A percentile compares a stretch with the other conserved stretches of the same genome.
phyloP scores from a whole-genome alignment of 2,113 vertebrate genomes.

The Hemiscyllium ocellatum region DNA sequence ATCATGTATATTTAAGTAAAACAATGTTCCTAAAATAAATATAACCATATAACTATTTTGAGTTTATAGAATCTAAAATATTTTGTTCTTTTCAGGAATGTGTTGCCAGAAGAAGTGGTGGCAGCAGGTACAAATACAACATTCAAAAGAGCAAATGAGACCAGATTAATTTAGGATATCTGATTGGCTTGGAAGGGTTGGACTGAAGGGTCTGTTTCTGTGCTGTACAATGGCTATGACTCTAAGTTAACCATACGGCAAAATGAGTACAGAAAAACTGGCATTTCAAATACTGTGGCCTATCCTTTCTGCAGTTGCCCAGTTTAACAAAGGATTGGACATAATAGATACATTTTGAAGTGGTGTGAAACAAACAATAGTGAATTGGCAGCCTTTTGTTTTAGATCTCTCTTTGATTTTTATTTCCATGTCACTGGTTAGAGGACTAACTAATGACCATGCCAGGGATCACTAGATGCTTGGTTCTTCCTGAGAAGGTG shows the following conservation, averaged over 20 bases:
- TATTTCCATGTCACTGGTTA: not conserved
- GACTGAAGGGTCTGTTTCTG: too few relatives aligned
- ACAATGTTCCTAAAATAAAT: not conserved
- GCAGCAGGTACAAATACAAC: too few relatives aligned
- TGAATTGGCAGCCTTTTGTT: not conserved
- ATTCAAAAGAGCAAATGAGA: too few relatives aligned
- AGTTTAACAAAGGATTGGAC: not conserved
- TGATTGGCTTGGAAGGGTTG: too few relatives aligned
- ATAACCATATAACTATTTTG: not conserved
- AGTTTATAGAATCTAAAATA: not conserved
- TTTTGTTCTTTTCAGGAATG: not conserved
- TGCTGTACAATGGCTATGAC: too few relatives aligned
- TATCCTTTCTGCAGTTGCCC: not conserved
- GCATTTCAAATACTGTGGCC: slow-evolving; percentile 1
- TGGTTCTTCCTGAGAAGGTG: not conserved
- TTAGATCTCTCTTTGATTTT: not conserved
- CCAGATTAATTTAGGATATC: too few relatives aligned
- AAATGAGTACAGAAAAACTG: slow-evolving; percentile 36
- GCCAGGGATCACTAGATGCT: not conserved
- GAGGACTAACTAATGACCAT: not conserved
- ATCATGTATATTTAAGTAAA: not conserved
- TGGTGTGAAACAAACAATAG: not conserved
- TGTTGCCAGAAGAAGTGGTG: too few relatives aligned
- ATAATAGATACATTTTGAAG: not conserved
- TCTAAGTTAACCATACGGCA: too few relatives aligned